Base-by-base conservation (phyloP, 2,113 vertebrate species). In the Gymnorhina tibicen region DNA sequence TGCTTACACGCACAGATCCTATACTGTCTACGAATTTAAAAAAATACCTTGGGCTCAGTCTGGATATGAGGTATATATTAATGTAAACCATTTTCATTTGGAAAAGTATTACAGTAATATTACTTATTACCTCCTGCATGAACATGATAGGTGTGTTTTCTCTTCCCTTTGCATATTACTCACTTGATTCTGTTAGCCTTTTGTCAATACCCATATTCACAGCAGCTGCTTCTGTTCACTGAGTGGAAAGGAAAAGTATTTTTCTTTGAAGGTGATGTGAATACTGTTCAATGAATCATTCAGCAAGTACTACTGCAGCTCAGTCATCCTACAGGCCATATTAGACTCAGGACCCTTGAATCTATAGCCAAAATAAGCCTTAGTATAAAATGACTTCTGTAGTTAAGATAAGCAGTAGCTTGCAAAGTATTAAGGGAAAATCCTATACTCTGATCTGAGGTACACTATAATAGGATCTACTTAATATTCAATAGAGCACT, bases 251-350 rank as follows among this genome's bases (percentile, higher is more conserved):
- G 27, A 76, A 91, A 94, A 91, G 93, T 92, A 94, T 85, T 97
- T 94, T 95, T 85, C 93, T 96, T 96, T 93, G 87, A 97, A 95
- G 93, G 82, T 77, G 75, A 87, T 69, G 76, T 42, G 87, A 97
- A 94, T 60, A 74, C 81, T 85, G 89, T 63, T 97, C 91, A 92
- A 89, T 97, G 95, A 95, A 97, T 97, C 96, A 97, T 97, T 97
- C 94, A 95, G 91, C 60, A 93, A 95, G 58, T 68, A 87, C 67
- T 73, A 74, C 55, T 59, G 80, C 58, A 93, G 89, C 87, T 97
- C 95, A 95, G 82, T 75, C 92, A 96, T 87, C 89, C 74, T 90
- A 87, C 87, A 82, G 91, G 79, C 73, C 75, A 6, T 68, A 53
- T 94, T 89, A 92, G 74, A 85, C 56, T 49, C 76, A 78, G 73